Percentiles rank a stretch among this genome's conserved stretches.
These are phyloP conservation scores for Drosophila mojavensis DNA, from an alignment of 1,140 invertebrate species.

Conservation along the genomic window DNA sequence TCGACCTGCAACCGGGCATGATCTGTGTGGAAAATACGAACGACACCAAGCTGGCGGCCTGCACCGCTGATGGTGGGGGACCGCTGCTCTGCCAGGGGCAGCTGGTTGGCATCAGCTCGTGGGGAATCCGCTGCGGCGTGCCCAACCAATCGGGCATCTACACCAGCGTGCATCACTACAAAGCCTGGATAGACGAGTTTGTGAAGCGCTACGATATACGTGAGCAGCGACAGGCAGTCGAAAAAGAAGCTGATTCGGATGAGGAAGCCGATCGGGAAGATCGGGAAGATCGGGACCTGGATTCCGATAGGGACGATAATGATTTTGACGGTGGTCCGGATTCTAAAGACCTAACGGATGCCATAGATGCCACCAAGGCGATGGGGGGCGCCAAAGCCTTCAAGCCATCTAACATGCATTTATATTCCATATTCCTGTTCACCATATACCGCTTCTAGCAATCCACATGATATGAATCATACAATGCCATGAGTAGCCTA, in stretches of 20 bases:
- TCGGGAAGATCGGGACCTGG: no score
- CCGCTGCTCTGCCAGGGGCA: constrained; percentile 85
- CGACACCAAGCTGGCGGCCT: constrained; percentile 35
- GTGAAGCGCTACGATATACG: not conserved
- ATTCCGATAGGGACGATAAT: no score
- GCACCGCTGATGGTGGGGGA: constrained; percentile 86
- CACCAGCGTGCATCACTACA: constrained; percentile 87
- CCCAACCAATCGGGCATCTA: constrained; percentile 89
- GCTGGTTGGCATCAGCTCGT: constrained; percentile 89
- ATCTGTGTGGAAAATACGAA: constrained; percentile 44
- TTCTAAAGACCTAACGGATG: no score
- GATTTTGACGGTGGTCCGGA: no score
- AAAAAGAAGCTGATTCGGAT: no score
- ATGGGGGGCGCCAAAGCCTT: not conserved
- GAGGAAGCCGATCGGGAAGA: no score
- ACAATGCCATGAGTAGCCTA: no score
- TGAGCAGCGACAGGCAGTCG: not conserved
- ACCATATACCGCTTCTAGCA: not conserved
- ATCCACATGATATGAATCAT: no score
- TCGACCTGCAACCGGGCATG: constrained; percentile 29
- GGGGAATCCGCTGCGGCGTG: constrained; percentile 88
- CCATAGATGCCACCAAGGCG: no score
- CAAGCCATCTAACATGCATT: not conserved
- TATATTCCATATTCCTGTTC: not conserved
- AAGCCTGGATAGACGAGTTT: constrained; percentile 85